Evolutionary conservation across 2,888 invertebrate species (phyloP), one percentile per base, ranked within the genome.

Genomic region (Caradrina kadenii): DNA sequence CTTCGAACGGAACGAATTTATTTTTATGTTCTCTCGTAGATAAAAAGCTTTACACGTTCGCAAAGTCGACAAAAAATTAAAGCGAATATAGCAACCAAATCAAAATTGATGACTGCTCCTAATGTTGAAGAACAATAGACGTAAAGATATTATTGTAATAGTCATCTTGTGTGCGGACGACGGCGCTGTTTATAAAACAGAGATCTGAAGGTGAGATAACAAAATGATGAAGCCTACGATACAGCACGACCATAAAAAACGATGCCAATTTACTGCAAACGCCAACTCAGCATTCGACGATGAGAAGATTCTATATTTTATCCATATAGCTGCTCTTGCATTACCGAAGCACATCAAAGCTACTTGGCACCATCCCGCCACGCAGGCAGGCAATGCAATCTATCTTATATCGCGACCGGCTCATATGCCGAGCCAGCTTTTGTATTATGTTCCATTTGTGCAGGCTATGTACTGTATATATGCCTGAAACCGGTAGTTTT

Each of bases 1-100:
- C 83, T 83, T 83, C 86, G 78, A 85, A 74, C 56, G 76, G 62
- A 74, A 76, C 79, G 79, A 82, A 84, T 85, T 85, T 79, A 74
- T 78, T 80, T 83, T 85, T 86, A 80, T 83, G 79, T 82, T 82
- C 79, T 71, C 76, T 76, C 70, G 67, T 69, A 63, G 53, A 76
- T 76, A 71, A 73, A 26, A 74, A 71, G 71, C 64, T 60, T 74
- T 54, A 67, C 52, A 69, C 61, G 54, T 77, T 70, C 55, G 48
- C 70, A 49, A 68, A 61, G 50, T 70, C 70, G 49, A 65, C 63
- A 71, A 81, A 73, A 79, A 76, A 81, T 31, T 67, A 56, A 83
- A 81, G 64, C 66, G 53, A 69, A 73, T 52, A 56, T 69, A 72
- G 63, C 17, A 65, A 53, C 56, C 58, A 55, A 66, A 71, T 69